Evolutionary conservation across 1,140 invertebrate species (phyloP), one percentile per base, ranked within the genome.

Genomic region (Sesamia nonagrioides): DNA sequence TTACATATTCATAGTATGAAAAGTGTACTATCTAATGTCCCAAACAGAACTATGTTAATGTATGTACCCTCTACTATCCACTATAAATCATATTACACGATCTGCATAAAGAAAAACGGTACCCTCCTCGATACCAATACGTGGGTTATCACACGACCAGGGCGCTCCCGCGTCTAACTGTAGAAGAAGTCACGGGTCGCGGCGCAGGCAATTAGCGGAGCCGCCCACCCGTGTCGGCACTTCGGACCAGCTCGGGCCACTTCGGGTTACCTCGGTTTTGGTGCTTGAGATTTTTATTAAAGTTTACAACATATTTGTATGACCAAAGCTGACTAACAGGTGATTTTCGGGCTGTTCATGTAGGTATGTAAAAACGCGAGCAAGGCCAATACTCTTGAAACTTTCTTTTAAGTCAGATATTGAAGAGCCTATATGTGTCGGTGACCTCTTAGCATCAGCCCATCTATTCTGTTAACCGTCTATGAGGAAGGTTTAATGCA

Each of bases 161-260:
- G 71, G 68, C 81, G 63, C 83, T 81, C 78, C 81, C 73, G 27
- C 27, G 66, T 37, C 6, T 85, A 85, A 84, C 82, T 86, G 84
- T 85, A 82, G 27, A 27, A 27, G 27, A 27, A 27, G 80, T 84
- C 86, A 80, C 82, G 86, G 86, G 86, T 86, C 84, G 81, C 42
- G 27, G 84, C 77, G 80, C 77, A 71, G 72, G 61, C 80, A 83
- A 84, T 87, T 84, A 87, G 66, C 54, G 50, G 45, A 78, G 21
- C 58, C 86, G 63, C 58, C 86, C 84, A 87, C 86, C 86, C 86
- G 86, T 76, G 82, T 81, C 85, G 35, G 33, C 33, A 61, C 68
- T 66, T 77, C 77, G 72, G 50, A 21, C 74, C 17, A 37, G 17
- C 60, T 73, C 69, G 77, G 35, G 35, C 56, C 50, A 48, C n/a